Percentiles rank a stretch among this genome's conserved stretches.
These are phyloP conservation scores for Anser brachyrhynchus DNA, from an alignment of 2,113 vertebrate genomes.

Conservation along the genomic window DNA sequence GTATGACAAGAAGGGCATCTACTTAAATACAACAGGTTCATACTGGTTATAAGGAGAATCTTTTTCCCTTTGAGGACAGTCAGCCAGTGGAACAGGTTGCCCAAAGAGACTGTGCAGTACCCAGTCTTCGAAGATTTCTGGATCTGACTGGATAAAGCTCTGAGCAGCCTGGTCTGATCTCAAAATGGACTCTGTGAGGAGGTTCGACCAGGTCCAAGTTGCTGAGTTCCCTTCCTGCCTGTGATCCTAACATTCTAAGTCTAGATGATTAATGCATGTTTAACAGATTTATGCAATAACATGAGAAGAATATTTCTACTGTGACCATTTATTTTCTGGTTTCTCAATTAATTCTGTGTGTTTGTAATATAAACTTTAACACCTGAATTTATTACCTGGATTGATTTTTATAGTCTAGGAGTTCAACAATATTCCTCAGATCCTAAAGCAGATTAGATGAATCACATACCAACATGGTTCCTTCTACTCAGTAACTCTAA, in stretches of 20 bases:
- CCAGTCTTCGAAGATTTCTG: background rate
- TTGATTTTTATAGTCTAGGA: background rate
- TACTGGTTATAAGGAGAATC: background rate
- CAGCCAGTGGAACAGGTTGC: background rate
- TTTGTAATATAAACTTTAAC: background rate
- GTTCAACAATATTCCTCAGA: background rate
- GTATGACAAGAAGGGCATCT: background rate
- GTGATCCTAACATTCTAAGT: background rate
- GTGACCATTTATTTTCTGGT: background rate
- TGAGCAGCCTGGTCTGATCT: background rate
- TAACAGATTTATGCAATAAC: background rate
- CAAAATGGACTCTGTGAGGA: background rate
- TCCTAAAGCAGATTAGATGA: background rate
- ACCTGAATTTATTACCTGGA: background rate
- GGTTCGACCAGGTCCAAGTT: background rate
- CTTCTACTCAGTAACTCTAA: background rate
- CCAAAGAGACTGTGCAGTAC: background rate
- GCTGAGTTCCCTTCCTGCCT: background rate
- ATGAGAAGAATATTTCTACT: background rate
- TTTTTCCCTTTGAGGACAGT: background rate
- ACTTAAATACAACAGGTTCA: background rate
- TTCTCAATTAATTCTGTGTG: background rate
- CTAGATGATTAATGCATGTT: background rate
- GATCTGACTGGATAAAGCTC: background rate
- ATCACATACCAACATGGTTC: background rate